Conservation (phyloP, 2,888 invertebrate genomes). For the Chymomyza procnemis region DNA sequence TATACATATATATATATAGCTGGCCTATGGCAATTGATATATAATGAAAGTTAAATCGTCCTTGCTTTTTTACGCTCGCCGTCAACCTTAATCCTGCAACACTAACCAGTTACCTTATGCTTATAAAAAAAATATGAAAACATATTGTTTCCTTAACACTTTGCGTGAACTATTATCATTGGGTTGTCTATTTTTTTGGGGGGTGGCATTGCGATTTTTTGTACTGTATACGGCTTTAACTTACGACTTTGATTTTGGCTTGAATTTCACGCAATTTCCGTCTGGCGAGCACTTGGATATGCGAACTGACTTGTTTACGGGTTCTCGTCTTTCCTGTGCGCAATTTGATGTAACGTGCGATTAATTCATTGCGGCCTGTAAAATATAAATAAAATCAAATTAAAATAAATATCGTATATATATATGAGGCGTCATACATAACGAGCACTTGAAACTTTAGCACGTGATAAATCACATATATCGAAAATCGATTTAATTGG, state of each 20-base stretch:
- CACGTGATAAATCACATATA: neutral
- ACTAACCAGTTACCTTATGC: neutral
- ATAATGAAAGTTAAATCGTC: no score
- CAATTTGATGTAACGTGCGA: slow-evolving; percentile 99
- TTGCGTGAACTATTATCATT: neutral
- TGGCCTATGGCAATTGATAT: slow-evolving; percentile 32
- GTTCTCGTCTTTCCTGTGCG: slow-evolving; percentile 99
- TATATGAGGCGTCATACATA: neutral
- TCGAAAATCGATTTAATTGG: neutral
- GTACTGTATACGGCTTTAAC: slow-evolving; percentile 77
- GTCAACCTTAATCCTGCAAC: neutral
- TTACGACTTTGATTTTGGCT: slow-evolving; percentile 97
- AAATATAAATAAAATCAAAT: slow-evolving; percentile 8
- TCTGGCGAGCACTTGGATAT: slow-evolving; percentile 99
- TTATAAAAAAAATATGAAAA: neutral
- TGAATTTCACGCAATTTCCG: slow-evolving; percentile 99
- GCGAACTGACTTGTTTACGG: slow-evolving; percentile 99
- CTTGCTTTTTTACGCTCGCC: slow-evolving; percentile 48
- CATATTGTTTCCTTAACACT: neutral
- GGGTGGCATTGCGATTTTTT: no score
- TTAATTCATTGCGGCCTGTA: slow-evolving; percentile 98
- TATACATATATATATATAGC: no score
- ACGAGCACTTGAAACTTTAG: neutral
- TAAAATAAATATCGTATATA: slow-evolving; percentile 15
- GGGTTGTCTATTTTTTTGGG: slow-evolving; percentile 5